These are phyloP conservation scores for Pontoporia blainvillei DNA, from an alignment of 2,113 vertebrate species.

Conservation along the genomic window DNA sequence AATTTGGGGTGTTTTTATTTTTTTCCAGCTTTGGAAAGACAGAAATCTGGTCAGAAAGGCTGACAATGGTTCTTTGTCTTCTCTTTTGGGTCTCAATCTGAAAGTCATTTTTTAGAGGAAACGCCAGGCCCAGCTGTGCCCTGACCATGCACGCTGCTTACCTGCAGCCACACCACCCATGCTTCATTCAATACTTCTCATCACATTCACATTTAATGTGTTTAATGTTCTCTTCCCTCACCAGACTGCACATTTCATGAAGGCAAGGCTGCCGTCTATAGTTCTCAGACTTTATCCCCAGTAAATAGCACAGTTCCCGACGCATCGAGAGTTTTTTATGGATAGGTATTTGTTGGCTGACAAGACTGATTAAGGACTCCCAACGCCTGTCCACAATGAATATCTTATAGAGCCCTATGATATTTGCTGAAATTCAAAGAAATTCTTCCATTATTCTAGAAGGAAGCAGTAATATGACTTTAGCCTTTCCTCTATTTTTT, in stretches of 20 bases:
- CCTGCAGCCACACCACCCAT: background rate
- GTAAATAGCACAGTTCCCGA: background rate
- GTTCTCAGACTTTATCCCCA: background rate
- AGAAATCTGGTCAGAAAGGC: background rate
- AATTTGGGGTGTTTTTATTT: fast-evolving
- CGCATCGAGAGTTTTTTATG: background rate
- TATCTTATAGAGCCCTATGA: background rate
- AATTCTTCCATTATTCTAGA: background rate
- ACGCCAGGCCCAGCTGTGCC: too few species aligned
- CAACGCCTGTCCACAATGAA: background rate
- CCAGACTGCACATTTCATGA: too few species aligned
- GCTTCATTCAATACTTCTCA: background rate
- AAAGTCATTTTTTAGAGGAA: background rate
- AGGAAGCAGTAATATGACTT: background rate
- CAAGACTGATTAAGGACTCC: background rate
- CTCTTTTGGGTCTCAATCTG: background rate
- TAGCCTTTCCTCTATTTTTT: background rate
- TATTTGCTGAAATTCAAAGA: background rate
- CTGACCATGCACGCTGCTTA: background rate
- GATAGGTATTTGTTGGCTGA: background rate
- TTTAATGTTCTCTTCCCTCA: background rate
- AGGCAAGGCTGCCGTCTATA: background rate
- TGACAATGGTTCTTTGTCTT: background rate
- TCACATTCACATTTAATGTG: too few species aligned
- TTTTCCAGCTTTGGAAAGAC: background rate